Evolutionary conservation across 2,113 vertebrate genomes (phyloP).

Genomic region (Macheiramphus alcinus): DNA sequence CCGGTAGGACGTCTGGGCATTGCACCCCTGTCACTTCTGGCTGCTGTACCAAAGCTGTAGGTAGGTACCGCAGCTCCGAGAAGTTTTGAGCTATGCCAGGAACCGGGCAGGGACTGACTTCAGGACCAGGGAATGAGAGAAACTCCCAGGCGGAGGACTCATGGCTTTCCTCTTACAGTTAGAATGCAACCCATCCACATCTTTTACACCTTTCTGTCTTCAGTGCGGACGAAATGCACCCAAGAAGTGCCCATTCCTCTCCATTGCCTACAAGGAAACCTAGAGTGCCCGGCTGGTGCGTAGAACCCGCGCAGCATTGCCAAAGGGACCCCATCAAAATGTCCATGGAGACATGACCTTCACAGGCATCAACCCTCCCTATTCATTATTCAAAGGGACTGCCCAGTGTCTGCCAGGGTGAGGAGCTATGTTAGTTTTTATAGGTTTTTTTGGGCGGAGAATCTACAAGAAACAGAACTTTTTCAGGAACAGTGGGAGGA

Average conservation of each 20-base stretch:
- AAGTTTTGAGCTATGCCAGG: not conserved
- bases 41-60: not conserved
- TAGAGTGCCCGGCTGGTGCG: not conserved
- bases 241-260: not conserved
- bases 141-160: not conserved
- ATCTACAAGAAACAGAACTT: slow-evolving; percentile 1
- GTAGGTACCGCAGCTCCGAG: not conserved
- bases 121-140: not conserved
- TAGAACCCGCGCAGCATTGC: not conserved
- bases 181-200: not conserved
- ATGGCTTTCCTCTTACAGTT: not conserved
- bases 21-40: not conserved
- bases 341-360: not conserved
- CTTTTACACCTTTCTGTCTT: not conserved
- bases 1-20: not conserved
- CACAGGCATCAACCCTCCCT: not conserved
- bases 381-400: not conserved
- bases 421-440: not conserved
- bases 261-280: not conserved
- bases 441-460: not conserved
- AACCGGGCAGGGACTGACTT: not conserved
- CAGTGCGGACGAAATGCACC: not conserved
- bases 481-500: slow-evolving; percentile 50
- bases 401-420: not conserved
- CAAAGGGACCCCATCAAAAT: not conserved